Evolutionary conservation across 2,888 invertebrate genomes (phyloP).

Genomic region (Eubasilissa splendida): DNA sequence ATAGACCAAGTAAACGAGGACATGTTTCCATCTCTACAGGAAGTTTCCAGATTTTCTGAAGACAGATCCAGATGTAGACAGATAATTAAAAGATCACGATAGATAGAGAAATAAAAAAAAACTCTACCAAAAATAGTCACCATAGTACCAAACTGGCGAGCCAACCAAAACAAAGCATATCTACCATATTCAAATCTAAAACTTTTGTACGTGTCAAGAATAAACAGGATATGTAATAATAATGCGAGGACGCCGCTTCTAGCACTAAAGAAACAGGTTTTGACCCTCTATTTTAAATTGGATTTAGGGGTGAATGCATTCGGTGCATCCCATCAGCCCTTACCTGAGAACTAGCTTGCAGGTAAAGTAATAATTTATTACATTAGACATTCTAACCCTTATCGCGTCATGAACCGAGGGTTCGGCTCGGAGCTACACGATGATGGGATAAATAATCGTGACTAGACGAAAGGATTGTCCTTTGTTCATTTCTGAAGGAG

Average conservation of each 20-base stretch:
- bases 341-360: constrained; percentile 44
- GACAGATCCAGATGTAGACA: too few species aligned
- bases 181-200: constrained; percentile 26
- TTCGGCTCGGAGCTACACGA: constrained; percentile 3
- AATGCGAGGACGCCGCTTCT: constrained; percentile 10
- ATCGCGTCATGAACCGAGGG: constrained; percentile 4
- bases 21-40: too few species aligned
- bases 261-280: constrained; percentile 41
- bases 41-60: too few species aligned
- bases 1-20: neutral
- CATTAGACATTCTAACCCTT: constrained; percentile 25
- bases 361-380: constrained; percentile 49
- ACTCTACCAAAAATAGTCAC: neutral
- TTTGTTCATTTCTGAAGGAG: neutral
- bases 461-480: constrained; percentile 24
- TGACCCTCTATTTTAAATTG: constrained; percentile 10
- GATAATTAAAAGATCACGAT: neutral
- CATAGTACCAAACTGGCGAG: constrained; percentile 1
- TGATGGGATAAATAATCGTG: constrained; percentile 31
- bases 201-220: constrained; percentile 10
- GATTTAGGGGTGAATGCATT: constrained; percentile 53
- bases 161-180: constrained; percentile 21
- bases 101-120: neutral
- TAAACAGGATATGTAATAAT: constrained; percentile 5
- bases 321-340: constrained; percentile 43